phyloP scores from a whole-genome alignment of 1,140 invertebrate species.

The Cyclina sinensis region DNA sequence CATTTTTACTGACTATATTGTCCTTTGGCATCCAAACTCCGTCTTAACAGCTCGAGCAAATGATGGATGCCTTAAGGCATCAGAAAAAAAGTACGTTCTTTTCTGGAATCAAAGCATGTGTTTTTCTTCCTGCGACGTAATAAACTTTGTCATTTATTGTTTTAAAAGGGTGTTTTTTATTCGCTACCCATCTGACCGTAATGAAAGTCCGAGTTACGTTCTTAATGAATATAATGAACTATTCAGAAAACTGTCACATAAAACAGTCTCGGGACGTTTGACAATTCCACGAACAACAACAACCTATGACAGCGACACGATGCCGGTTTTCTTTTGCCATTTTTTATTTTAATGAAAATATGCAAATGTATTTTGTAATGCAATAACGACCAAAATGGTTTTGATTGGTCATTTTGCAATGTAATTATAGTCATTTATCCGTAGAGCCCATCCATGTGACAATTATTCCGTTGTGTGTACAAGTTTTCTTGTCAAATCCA shows the following conservation, averaged over 20 bases:
- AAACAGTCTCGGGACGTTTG: slow-evolving; percentile 38
- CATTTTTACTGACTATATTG: too few species aligned
- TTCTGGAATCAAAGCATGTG: too few species aligned
- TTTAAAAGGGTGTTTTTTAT: slow-evolving; percentile 39
- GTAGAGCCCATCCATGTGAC: slow-evolving; percentile 49
- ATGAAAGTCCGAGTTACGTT: slow-evolving; percentile 28
- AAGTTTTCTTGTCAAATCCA: slow-evolving; percentile 69
- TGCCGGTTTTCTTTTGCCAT: slow-evolving; percentile 40
- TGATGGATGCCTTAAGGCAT: too few species aligned
- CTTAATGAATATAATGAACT: slow-evolving; percentile 50
- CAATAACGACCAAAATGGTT: slow-evolving; percentile 62
- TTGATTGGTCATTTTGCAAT: slow-evolving; percentile 69
- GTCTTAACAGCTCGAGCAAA: too few species aligned
- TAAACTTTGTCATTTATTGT: slow-evolving; percentile 29
- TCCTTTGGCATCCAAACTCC: too few species aligned
- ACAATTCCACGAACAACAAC: slow-evolving; percentile 48
- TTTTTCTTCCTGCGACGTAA: too few species aligned
- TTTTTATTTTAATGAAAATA: slow-evolving; percentile 69
- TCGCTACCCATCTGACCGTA: slow-evolving; percentile 31
- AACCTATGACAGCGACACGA: slow-evolving; percentile 55
- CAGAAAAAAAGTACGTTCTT: too few species aligned
- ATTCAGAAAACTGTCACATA: slow-evolving; percentile 54
- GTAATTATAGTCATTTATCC: slow-evolving; percentile 69
- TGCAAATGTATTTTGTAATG: slow-evolving; percentile 71
- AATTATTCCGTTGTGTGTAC: slow-evolving; percentile 68